Evolutionary conservation across 2,888 invertebrate genomes (phyloP), one percentile per base, ranked within the genome.

Genomic region (Luperina testacea): DNA sequence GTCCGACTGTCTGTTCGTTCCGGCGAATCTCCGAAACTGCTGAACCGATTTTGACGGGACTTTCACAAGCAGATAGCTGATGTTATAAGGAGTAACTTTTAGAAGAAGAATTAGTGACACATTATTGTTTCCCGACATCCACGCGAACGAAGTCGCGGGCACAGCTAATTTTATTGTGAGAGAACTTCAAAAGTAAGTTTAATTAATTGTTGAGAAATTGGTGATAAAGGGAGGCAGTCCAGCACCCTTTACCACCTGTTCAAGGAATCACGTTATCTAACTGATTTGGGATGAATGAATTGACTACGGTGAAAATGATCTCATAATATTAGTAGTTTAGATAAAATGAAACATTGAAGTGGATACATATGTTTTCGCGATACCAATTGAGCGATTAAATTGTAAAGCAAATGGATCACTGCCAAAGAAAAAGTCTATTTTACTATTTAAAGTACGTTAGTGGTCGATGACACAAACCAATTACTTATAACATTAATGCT

Each of bases 351-450:
- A 79, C 45, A 51, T 38, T 63, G 38, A 68, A 59, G 67, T 63
- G 15, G 67, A 77, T 51, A n/a, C n/a, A 5, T n/a, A 63, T 63
- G 45, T 48, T 38, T 38, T 64, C 65, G 0, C 24, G 20, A 69
- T 65, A 69, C 75, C 67, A 78, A 85, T 70, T 78, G 78, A 72
- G 45, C n/a, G 57, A 81, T 84, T 38, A 70, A 59, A 65, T 57
- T 57, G 42, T 27, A 32, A 65, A 59, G 53, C 17, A 77, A 67
- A 64, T 81, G 83, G 81, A 71, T 57, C n/a, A 32, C 11, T 27
- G 81, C 84, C 81, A 77, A 75, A 63, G 63, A 51, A 73, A 53
- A 61, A 68, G 17, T 15, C 15, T 38, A 48, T 59, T 53, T 53
- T 64, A 24, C 59, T 77, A 57, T 32, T 69, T 48, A 24, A 64